Evolutionary conservation across 2,888 invertebrate genomes (phyloP), one percentile per base, ranked within the genome.

Genomic region (Polydrusus cervinus): DNA sequence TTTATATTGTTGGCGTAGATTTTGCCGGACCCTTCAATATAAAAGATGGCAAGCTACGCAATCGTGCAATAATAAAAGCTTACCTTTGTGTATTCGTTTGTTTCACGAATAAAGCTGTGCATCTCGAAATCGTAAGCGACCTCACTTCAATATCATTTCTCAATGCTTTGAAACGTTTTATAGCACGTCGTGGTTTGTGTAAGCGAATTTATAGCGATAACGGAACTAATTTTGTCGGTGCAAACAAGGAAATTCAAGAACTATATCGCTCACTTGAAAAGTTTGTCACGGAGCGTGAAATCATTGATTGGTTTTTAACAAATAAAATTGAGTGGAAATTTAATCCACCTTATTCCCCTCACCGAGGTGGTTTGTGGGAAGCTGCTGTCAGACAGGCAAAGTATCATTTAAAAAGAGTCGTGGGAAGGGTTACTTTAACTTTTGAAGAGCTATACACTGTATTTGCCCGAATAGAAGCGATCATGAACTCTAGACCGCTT

Each of bases 11-110:
- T n/a, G 78, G 77, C 25, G 43, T 75, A 11, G 78, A 79, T 64
- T 78, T 71, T 47, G 71, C 71, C 5, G 78, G 77, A 10, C 77
- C 76, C 14, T 62, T 78, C 13, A 34, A 67, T 25, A 16, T 78
- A n/a, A 73, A 72, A 61, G 76, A 78, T 38, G 40, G 70, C 11
- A 55, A 53, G 47, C 13, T 61, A 14, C 55, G 77, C 25, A 67
- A 71, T 47, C 45, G 60, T 16, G 25, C 20, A 18, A 61, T 67
- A 1, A 67, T 75, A 25, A 78, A 78, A 20, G 38, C 75, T 0
- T 78, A 77, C 67, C 43, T 78, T n/a, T 72, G 66, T 18, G 16
- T 78, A 16, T 78, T 78, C 53, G 66, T 78, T 13, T 78, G 78
- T 34, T 74, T 76, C 18, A 43, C 61, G 30, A 76, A 64, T 10